phyloP scores from a whole-genome alignment of 2,888 invertebrate species.

The Sarcophaga caerulescens region DNA sequence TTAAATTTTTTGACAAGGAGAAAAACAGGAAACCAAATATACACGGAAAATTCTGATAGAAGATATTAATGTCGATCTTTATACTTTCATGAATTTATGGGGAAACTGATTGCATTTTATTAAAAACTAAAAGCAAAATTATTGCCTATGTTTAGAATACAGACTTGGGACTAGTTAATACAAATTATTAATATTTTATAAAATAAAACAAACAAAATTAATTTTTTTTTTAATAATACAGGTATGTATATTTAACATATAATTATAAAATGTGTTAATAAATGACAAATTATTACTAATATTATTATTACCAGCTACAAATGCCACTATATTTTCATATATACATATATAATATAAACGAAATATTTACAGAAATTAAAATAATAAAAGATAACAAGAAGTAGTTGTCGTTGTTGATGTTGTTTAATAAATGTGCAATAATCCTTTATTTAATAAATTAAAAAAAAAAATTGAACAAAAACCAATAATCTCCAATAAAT shows the following conservation, averaged over 20 bases:
- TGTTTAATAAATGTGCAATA: constrained; percentile 80
- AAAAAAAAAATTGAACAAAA: constrained; percentile 70
- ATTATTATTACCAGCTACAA: constrained; percentile 45
- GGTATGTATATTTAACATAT: constrained; percentile 65
- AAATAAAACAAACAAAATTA: too few relatives aligned
- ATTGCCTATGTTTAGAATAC: too few relatives aligned
- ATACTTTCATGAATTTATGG: neutral
- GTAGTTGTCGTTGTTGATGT: constrained; percentile 80
- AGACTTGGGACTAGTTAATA: too few relatives aligned
- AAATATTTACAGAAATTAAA: constrained; percentile 55
- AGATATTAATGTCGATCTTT: neutral
- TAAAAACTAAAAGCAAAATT: too few relatives aligned
- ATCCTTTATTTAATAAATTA: constrained; percentile 70
- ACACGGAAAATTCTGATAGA: neutral
- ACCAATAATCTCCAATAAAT: constrained; percentile 68
- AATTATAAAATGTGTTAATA: constrained; percentile 52
- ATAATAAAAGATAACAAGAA: constrained; percentile 69
- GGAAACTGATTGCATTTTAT: neutral
- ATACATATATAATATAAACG: constrained; percentile 37
- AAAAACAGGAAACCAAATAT: too few relatives aligned
- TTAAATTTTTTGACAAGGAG: too few relatives aligned
- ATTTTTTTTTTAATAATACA: constrained; percentile 5
- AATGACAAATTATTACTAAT: constrained; percentile 31
- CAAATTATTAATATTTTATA: too few relatives aligned
- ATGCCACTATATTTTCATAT: constrained; percentile 38